phyloP scores from a whole-genome alignment of 64 coral and sea anemone genomes.

The Actinia tenebrosa region DNA sequence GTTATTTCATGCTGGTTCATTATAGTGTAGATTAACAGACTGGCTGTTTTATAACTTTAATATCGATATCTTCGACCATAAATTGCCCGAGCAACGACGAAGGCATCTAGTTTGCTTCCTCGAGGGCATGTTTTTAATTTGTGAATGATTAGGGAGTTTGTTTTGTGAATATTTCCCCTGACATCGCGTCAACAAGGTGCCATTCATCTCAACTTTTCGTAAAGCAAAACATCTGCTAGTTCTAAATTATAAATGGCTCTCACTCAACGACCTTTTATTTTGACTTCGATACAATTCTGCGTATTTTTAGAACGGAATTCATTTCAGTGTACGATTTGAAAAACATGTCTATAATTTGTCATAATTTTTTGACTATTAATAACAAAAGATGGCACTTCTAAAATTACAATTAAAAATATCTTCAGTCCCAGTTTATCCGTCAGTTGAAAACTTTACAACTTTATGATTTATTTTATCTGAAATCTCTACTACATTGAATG shows the following conservation, averaged over 20 bases:
- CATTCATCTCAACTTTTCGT: neutral
- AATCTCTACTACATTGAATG: neutral
- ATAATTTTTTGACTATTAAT: neutral
- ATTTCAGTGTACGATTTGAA: neutral
- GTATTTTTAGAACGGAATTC: neutral
- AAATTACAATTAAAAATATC: neutral
- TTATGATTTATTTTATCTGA: neutral
- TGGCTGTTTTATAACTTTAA: neutral
- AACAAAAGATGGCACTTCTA: neutral
- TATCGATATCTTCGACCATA: neutral
- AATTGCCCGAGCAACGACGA: neutral
- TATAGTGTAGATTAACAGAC: neutral
- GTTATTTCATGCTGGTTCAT: neutral
- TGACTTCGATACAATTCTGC: neutral
- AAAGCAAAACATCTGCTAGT: neutral
- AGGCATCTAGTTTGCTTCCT: neutral
- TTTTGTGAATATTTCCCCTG: conserved; percentile 5
- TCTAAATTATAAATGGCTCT: neutral
- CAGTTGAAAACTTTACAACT: neutral
- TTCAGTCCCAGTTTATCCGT: neutral
- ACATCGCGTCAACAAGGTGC: neutral
- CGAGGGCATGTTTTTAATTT: neutral
- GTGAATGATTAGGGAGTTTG: conserved; percentile 7
- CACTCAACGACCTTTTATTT: neutral
- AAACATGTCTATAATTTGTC: neutral